Evolutionary conservation across 2,797 vertebrate species (phyloP).

Genomic region (Oreonectes daqikongensis): DNA sequence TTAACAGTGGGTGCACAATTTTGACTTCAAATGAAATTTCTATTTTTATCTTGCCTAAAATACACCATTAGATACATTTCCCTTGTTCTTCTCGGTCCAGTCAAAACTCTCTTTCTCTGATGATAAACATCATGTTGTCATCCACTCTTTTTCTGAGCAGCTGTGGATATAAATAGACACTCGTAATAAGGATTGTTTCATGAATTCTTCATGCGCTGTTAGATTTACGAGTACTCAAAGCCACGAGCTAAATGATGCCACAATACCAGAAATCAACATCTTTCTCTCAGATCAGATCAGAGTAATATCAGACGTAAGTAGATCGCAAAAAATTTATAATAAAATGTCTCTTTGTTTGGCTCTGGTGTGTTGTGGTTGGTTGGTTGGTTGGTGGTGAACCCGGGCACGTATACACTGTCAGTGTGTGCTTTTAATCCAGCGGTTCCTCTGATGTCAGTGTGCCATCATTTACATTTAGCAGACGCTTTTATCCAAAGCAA

Average conservation of each 20-base stretch:
- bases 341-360: no score
- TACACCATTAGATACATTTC: not conserved
- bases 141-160: conserved; percentile 4
- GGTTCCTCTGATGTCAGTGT: no score
- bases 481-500: no score
- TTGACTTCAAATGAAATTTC: not conserved
- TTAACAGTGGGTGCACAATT: conserved; percentile 13
- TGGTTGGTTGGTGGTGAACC: no score
- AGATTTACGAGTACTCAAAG: conserved; percentile 9
- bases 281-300: no score
- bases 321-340: no score
- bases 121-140: not conserved
- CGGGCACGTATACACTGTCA: no score
- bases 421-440: no score
- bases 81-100: not conserved
- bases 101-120: not conserved
- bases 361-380: no score
- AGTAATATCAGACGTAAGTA: no score
- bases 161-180: conserved; percentile 22
- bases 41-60: not conserved
- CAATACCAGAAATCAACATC: conserved; percentile 39
- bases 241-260: conserved; percentile 28
- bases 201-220: conserved; percentile 20
- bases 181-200: conserved; percentile 2
- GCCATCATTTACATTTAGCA: no score